Base-by-base conservation (phyloP, 2,888 invertebrate species). In the Scelioninae gen. 2 region DNA sequence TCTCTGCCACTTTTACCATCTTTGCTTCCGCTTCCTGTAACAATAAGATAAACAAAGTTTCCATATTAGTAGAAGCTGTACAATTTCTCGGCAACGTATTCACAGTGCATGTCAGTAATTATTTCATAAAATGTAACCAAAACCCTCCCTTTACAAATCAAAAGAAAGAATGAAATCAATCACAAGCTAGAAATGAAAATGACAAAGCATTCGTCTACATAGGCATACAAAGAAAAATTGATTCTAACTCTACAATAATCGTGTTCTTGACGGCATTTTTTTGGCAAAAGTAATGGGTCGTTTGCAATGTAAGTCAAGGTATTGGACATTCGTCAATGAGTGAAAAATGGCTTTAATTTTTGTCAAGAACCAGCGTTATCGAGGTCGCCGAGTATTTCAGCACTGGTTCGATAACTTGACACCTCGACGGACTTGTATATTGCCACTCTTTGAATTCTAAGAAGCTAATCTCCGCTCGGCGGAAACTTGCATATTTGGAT, bases 21-120 rank as follows among this genome's bases (percentile, higher is more conserved):
- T 86, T 91, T 93, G 82, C 90, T 90, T 86, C 89, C 91, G 88
- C 92, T 91, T 87, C 93, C 93, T 93, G 88, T 71, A 89, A 90
- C 87, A 88, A 85, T 84, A 81, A 80, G 78, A 81, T 74, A 80
- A 75, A 76, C 43, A 48, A 67, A 65, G 58, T 67, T 73, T 61
- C 31, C 28, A 37, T 58, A 60, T 77, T 68, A 73, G 37, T 65
- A 35, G 33, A 25, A 69, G n/a, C n/a, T n/a, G n/a, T n/a, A n/a
- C n/a, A n/a, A n/a, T n/a, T n/a, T n/a, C n/a, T n/a, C n/a, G n/a
- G n/a, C n/a, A n/a, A n/a, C n/a, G n/a, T n/a, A n/a, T n/a, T n/a
- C n/a, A n/a, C n/a, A n/a, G n/a, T n/a, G n/a, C n/a, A n/a, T n/a
- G n/a, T n/a, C n/a, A n/a, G n/a, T n/a, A n/a, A n/a, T n/a, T n/a